Base-by-base conservation (phyloP, 2,113 vertebrate species). In the Cisticola juncidis region DNA sequence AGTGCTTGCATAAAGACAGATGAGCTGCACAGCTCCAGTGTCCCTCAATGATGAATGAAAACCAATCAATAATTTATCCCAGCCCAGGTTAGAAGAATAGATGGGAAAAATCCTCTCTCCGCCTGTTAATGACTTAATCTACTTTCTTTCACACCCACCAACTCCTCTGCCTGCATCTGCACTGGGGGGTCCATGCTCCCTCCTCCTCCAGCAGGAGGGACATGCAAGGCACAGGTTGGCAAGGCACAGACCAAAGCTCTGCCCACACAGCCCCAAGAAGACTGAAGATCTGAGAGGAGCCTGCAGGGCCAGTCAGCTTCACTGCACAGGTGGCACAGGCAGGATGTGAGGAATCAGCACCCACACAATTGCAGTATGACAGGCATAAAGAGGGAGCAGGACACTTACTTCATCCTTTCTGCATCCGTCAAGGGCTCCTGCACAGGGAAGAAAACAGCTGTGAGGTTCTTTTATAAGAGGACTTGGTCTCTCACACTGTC, bases 381-480 rank as follows among this genome's bases (percentile, higher is more conserved):
- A 72, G 45, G 42, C n/a, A 58, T 60, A 65, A 83, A 76, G 26
- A 9, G 10, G 78, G 51, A 86, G 48, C 66, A 89, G 40, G 78
- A 72, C 74, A 98, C 98, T 99, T 97, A 99, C 99, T 98, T 99
- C 98, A 99, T 99, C 96, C 98, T 98, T 96, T 99, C 99, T 6
- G 98, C 97, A 72, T 99, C 99, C 23, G 99, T 98, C 94, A 99
- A 92, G 21, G 97, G 89, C 44, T 99, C 99, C 99, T 99, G 97
- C 66, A 97, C 93, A 92, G 97, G 89, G 97, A 96, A 90, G 48
- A 98, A 96, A 86, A 94, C n/a, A 97, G 77, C 42, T 64, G 26
- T 96, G 87, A 98, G 93, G 79, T 89, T 86, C 36, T 93, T 73
- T 91, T 73, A 83, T 61, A 82, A 51, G 14, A 88, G 19, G 33